Conservation (phyloP, 2,113 vertebrate species). For the Embiotoca jacksoni region DNA sequence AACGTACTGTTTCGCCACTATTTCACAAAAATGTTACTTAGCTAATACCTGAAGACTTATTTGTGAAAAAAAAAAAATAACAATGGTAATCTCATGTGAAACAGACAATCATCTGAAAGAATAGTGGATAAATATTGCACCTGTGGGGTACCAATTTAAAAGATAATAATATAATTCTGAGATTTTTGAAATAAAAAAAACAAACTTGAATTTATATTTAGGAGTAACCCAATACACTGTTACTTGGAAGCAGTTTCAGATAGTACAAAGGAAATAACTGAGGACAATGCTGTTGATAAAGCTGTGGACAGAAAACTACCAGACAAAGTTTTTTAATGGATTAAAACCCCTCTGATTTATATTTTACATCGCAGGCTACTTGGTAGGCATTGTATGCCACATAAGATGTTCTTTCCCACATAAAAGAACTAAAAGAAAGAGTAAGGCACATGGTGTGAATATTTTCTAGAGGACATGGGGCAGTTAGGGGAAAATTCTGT, state of each 20-base stretch:
- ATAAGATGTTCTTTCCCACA: conserved; percentile 5
- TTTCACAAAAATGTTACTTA: too few relatives aligned
- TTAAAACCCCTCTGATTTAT: conserved; percentile 13
- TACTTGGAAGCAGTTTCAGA: conserved; percentile 38
- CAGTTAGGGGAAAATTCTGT: conserved; percentile 7
- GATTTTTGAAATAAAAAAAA: conserved; percentile 18
- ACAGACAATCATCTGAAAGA: too few relatives aligned
- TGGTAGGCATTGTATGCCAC: background rate
- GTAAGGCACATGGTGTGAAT: background rate
- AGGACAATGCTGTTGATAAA: conserved; percentile 32
- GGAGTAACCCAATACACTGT: background rate
- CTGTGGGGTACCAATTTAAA: too few relatives aligned
- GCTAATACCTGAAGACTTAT: too few relatives aligned
- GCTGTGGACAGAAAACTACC: background rate
- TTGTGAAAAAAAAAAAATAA: too few relatives aligned
- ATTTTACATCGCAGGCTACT: conserved; percentile 7
- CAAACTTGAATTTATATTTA: background rate
- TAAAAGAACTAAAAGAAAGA: conserved; percentile 24
- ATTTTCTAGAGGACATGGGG: conserved; percentile 11
- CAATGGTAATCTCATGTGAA: too few relatives aligned
- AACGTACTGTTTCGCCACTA: too few relatives aligned
- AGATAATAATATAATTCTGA: too few relatives aligned
- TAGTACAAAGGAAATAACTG: conserved; percentile 12
- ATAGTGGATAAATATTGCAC: too few relatives aligned
- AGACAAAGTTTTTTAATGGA: conserved; percentile 44